Evolutionary conservation across 2,888 invertebrate species (phyloP), one percentile per base, ranked within the genome.

Genomic region (Melanchra persicariae): DNA sequence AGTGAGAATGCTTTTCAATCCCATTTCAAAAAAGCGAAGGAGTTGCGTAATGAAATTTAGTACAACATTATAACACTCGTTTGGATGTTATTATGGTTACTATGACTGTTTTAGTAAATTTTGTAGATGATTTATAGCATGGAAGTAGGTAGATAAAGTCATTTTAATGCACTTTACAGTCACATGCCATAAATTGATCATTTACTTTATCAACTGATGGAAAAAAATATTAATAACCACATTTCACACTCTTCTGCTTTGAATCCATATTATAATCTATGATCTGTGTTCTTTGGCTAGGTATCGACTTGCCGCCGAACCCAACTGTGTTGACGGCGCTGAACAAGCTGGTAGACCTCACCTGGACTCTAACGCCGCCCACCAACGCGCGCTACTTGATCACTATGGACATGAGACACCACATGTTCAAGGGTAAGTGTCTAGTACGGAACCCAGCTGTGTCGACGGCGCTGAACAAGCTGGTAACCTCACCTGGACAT

Each of bases 351-450:
- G 87, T 96, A 43, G 94, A 95, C 74, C 90, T 92, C 37, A 92
- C 94, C 0, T 96, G 95, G 96, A 77, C 90, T 12, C 87, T 93
- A 24, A 91, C 93, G 1, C 90, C 91, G 40, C 91, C 94, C 0
- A 95, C 94, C 5, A 93, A 94, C 0, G 89, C 85, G 8, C 92
- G 94, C 66, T 96, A 95, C 81, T 77, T 96, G 87, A 95, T 96
- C 86, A 96, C 96, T 15, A 86, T 96, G 88, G 96, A 96, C 72
- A 95, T 96, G 95, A 92, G 96, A 89, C 91, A 94, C 87, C 94
- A 95, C 83, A 96, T 96, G 96, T 96, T 96, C 71, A 95, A 95
- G 93, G 96, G 96, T 57, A 57, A 54, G 54, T n/a, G 9, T 45
- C 45, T 45, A 40, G 40, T 40, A 40, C 15, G 4, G 40, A 12